Evolutionary conservation across 2,113 vertebrate species (phyloP).

Genomic region (Ophthalmolycus amberensis): DNA sequence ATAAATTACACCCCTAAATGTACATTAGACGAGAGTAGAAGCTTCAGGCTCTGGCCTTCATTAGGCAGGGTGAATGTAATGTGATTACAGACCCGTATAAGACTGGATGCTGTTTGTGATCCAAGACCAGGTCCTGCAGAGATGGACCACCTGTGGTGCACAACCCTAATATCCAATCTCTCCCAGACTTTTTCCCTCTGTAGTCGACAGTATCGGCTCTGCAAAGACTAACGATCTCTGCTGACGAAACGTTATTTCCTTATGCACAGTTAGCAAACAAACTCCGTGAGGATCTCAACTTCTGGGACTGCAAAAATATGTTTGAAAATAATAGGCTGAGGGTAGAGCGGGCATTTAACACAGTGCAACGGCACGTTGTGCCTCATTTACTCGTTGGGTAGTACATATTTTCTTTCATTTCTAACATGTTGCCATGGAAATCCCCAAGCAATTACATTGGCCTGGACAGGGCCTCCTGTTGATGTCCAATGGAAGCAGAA

Average conservation of each 20-base stretch:
- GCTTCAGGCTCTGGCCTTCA: constrained; percentile 33
- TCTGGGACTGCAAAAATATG: constrained; percentile 19
- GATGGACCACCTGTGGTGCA: constrained; percentile 35
- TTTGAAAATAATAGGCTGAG: constrained; percentile 23
- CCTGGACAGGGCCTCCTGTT: constrained; percentile 42
- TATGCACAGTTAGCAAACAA: constrained; percentile 40
- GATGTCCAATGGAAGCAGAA: constrained; percentile 44
- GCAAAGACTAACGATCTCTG: constrained; percentile 62
- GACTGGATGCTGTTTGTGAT: constrained; percentile 10
- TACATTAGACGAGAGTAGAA: constrained; percentile 17
- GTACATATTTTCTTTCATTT: constrained; percentile 23
- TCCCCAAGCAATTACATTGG: constrained; percentile 63
- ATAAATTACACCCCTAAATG: constrained; percentile 6
- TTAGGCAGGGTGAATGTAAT: constrained; percentile 31
- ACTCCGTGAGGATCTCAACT: constrained; percentile 22
- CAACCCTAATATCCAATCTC: constrained; percentile 6
- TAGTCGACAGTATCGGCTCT: constrained; percentile 25
- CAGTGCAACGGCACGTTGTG: constrained; percentile 33
- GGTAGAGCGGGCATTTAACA: constrained; percentile 8
- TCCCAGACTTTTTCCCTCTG: background rate
- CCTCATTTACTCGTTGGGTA: constrained; percentile 2
- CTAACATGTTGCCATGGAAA: constrained; percentile 23
- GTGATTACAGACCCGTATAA: constrained; percentile 20
- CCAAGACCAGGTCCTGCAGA: constrained; percentile 35
- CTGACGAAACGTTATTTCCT: constrained; percentile 56